Conservation (phyloP, 2,113 vertebrate species). For the Centropus unirufus region DNA sequence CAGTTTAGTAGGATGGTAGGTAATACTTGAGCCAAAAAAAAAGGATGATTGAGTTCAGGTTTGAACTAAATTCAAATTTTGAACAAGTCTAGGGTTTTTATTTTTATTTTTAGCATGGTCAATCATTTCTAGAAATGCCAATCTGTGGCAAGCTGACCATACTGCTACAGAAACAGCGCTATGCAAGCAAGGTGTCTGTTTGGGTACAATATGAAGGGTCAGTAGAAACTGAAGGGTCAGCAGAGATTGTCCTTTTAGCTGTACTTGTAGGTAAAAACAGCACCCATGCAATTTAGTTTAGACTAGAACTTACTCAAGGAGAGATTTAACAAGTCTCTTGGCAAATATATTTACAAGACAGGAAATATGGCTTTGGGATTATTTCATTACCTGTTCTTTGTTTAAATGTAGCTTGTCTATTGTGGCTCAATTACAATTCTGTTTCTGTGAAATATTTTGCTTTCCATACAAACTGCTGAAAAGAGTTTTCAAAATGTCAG, state of each 20-base stretch:
- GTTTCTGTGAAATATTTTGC: constrained; percentile 58
- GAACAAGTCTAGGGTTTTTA: neutral
- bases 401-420: constrained; percentile 3
- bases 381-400: neutral
- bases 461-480: constrained; percentile 29
- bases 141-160: fast-evolving
- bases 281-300: neutral
- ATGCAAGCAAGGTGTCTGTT: neutral
- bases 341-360: constrained; percentile 1
- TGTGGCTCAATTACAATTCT: constrained; percentile 18
- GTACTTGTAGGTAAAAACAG: neutral
- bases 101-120: neutral
- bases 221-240: neutral
- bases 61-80: constrained; percentile 5
- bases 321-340: neutral
- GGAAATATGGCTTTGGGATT: neutral
- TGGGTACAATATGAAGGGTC: neutral
- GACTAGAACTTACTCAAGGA: neutral
- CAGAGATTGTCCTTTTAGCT: neutral
- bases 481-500: constrained; percentile 40
- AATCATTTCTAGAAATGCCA: neutral
- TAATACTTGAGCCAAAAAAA: neutral
- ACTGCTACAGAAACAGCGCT: neutral
- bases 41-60: neutral
- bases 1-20: neutral